Base-by-base conservation (phyloP, 2,113 vertebrate genomes). In the Eleginops maclovinus region DNA sequence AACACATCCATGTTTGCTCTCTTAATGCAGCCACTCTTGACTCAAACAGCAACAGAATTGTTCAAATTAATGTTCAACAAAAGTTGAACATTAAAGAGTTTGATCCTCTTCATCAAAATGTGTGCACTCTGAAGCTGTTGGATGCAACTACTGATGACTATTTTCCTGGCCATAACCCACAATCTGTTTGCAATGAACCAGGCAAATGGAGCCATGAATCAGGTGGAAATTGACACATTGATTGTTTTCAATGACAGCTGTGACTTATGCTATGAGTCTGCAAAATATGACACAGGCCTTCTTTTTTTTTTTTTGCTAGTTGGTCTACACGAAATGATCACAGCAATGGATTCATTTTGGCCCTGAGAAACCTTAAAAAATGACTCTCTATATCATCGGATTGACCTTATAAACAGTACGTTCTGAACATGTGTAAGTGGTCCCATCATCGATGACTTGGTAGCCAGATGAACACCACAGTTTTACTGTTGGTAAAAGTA, bases 151-250 rank as follows among this genome's bases (percentile, higher is more conserved):
- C 60, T 59, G 51, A 89, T 90, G 86, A 91, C 81, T 91, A 84
- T 90, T 93, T 91, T 92, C 90, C 91, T 93, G 90, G 89, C 84
- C 36, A 41, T 84, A 54, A 76, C 58, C 77, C 56, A 66, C 78
- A 78, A 60, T 86, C 75, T 83, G 81, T 89, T 85, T 79, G 85
- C 85, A 89, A 88, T 79, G 64, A 77, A 76, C 47, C 85, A 84
- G 80, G 85, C 87, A 91, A 87, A 85, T 31, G 14, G 71, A 88
- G 77, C 77, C 79, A 78, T 79, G 76, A 91, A 91, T 79, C 66
- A 56, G 73, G 78, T 90, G 85, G 87, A 88, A 83, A 78, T 66
- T 56, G 85, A 77, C 53, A 21, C 50, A 60, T 74, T 85, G 62
- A 87, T 74, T 12, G 58, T 78, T 79, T 73, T 82, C 77, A 87